Conservation (phyloP, 2,797 vertebrate species). For the Microchirus variegatus region DNA sequence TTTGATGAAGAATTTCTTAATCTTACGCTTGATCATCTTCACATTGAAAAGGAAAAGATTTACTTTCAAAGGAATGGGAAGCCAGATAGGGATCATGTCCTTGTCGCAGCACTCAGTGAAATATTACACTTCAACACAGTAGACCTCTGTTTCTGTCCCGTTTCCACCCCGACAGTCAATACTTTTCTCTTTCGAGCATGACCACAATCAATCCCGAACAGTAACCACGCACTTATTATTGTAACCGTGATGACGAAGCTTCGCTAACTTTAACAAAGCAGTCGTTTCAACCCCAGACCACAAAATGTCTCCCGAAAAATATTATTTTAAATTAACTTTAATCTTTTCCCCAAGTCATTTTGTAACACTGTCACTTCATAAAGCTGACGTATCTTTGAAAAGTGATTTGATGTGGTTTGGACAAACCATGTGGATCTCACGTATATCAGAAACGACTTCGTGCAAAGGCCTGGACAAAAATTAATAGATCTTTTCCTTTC, state of each 20-base stretch:
- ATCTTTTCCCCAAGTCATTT: not conserved
- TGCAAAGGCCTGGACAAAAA: not conserved
- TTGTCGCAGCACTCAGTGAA: not conserved
- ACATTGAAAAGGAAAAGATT: no score
- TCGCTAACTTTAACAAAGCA: not conserved
- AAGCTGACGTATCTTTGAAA: slow-evolving; percentile 4
- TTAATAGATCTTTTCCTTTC: not conserved
- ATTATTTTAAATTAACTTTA: not conserved
- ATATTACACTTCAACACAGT: not conserved
- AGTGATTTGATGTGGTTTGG: slow-evolving; percentile 9
- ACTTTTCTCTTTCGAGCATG: not conserved
- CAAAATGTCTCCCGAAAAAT: slow-evolving; percentile 7
- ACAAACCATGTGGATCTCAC: not conserved
- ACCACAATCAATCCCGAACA: not conserved
- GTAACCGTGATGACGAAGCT: slow-evolving; percentile 5
- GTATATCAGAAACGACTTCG: not conserved
- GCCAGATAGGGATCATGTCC: slow-evolving; percentile 5
- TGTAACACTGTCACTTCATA: slow-evolving; percentile 2
- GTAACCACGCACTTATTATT: slow-evolving; percentile 1
- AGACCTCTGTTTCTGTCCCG: not conserved
- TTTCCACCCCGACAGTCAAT: not conserved
- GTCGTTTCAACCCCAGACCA: not conserved
- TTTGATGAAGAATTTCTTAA: not conserved
- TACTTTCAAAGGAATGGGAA: not conserved
- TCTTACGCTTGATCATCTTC: not conserved